Evolutionary conservation across 2,113 vertebrate species (phyloP).

Genomic region (Illadopsis cleaveri): DNA sequence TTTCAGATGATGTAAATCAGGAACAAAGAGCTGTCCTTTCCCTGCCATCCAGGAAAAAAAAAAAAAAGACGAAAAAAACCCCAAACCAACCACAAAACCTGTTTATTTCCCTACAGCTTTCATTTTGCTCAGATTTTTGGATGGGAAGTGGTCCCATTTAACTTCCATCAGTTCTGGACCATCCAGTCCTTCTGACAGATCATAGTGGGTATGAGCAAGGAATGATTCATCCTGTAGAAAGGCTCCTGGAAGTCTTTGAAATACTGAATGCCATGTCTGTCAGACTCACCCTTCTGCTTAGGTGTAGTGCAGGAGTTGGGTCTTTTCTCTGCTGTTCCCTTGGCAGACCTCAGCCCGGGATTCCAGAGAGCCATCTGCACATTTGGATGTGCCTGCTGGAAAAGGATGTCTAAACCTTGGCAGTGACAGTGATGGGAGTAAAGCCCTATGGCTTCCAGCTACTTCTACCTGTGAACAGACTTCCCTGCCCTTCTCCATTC

Average conservation of each 20-base stretch:
- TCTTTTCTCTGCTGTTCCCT: background rate
- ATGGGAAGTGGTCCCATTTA: background rate
- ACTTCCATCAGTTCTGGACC: background rate
- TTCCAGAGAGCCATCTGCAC: background rate
- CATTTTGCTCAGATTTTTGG: background rate
- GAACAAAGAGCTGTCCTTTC: slow-evolving; percentile 9
- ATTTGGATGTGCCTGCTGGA: background rate
- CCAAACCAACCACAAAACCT: background rate
- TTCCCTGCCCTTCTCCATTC: background rate
- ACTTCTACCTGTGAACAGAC: background rate
- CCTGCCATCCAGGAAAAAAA: background rate
- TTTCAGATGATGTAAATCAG: slow-evolving; percentile 23
- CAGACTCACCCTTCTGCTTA: background rate
- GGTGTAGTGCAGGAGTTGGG: background rate
- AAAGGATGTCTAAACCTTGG: background rate
- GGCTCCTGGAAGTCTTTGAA: background rate
- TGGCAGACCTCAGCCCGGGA: background rate
- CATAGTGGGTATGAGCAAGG: background rate
- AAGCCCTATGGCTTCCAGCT: background rate
- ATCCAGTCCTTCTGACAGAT: background rate
- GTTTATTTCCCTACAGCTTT: background rate
- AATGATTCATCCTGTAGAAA: background rate
- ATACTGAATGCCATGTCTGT: background rate
- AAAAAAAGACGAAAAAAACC: background rate
- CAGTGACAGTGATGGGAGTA: background rate